These are phyloP conservation scores for Apodemus speciosus DNA, from an alignment of 2,113 vertebrate species.

Conservation along the genomic window DNA sequence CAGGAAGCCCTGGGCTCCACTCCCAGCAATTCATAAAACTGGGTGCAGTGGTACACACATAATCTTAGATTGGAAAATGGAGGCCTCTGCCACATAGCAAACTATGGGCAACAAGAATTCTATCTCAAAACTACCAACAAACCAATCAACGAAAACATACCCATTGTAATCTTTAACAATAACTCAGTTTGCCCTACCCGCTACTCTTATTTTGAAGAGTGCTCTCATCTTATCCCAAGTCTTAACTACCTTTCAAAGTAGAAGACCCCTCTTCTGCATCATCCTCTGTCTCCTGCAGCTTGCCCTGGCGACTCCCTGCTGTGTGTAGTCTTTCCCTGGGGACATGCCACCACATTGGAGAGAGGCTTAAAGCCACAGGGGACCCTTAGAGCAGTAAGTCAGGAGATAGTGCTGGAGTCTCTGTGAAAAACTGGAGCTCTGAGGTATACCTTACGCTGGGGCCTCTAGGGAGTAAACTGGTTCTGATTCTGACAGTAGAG, in stretches of 20 bases:
- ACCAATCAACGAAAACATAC: background rate
- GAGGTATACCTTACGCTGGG: background rate
- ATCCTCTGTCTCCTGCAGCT: background rate
- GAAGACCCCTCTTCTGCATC: background rate
- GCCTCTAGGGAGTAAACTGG: background rate
- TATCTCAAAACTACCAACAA: background rate
- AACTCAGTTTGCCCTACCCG: background rate
- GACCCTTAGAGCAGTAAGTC: too few species aligned
- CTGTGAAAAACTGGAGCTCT: background rate
- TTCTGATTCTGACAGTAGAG: background rate
- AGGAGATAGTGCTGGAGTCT: background rate
- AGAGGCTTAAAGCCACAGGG: background rate
- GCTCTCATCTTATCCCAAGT: background rate
- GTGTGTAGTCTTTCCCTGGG: background rate
- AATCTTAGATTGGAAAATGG: background rate
- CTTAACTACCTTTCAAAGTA: background rate
- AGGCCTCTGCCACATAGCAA: background rate
- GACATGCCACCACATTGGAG: background rate
- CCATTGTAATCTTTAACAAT: background rate
- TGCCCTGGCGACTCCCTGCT: rapidly evolving
- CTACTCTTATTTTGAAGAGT: background rate
- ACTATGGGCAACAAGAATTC: background rate
- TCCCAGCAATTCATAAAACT: background rate
- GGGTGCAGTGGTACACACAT: too few species aligned
- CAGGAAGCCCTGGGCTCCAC: background rate